These are phyloP conservation scores for Cydia pomonella DNA, from an alignment of 1,140 invertebrate genomes.

Conservation along the genomic window DNA sequence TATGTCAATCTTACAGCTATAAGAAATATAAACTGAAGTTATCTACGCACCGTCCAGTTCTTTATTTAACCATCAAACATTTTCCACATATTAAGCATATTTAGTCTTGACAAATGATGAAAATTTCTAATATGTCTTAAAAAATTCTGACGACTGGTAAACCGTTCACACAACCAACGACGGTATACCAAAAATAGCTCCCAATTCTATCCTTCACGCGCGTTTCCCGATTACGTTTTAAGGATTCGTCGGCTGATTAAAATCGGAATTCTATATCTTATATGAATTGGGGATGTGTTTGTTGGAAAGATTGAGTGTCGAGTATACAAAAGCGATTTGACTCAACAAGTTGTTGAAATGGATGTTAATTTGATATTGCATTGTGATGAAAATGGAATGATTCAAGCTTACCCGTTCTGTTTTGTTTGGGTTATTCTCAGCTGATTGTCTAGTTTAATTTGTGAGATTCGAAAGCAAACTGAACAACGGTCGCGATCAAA, in stretches of 20 bases:
- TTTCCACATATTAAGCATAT: too few relatives aligned
- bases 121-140: background rate
- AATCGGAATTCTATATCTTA: constrained; percentile 54
- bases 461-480: constrained; percentile 29
- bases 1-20: too few relatives aligned
- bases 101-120: constrained; percentile 18
- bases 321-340: constrained; percentile 35
- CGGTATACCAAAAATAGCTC: background rate
- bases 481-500: background rate
- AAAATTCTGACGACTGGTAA: background rate
- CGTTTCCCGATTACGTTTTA: constrained; percentile 46
- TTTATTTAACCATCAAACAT: too few relatives aligned
- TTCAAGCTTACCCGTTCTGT: constrained; percentile 37
- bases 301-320: constrained; percentile 11
- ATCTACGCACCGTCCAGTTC: too few relatives aligned
- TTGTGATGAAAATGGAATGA: constrained; percentile 43
- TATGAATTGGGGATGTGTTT: constrained; percentile 42
- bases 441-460: constrained; percentile 39
- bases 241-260: constrained; percentile 58
- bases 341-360: constrained; percentile 32
- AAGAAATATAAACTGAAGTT: too few relatives aligned
- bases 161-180: background rate
- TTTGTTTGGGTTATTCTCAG: constrained; percentile 41
- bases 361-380: constrained; percentile 42
- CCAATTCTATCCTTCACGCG: constrained; percentile 38